Base-by-base conservation (phyloP, 2,113 vertebrate species). In the Parus major region DNA sequence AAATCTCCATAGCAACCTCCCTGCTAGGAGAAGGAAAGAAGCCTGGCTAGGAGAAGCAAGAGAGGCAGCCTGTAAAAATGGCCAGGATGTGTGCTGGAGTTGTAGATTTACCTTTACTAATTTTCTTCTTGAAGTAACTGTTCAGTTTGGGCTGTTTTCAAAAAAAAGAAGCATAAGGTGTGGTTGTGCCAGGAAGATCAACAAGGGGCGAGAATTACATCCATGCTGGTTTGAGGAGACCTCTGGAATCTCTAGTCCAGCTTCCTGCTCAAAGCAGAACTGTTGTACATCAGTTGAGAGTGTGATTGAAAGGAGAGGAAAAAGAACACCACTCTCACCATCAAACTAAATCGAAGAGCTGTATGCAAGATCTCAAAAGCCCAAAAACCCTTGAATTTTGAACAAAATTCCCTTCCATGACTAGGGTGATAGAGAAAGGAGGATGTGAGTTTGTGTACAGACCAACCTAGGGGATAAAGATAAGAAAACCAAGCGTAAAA, bases 1-100 rank as follows among this genome's bases (percentile, higher is more conserved):
- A 66, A 93, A 81, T 96, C 86, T 95, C 92, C 80, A 88, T 95
- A 92, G 86, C 90, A 96, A 96, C 92, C 44, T 69, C 28, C 13
- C 11, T 80, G 24, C 27, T 53, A 56, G 0, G 0, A 21, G 24
- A 16, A 93, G 20, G 56, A 72, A 87, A 75, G 68, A 69, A 86
- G 24, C n/a, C 11, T 42, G 79, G 8, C 36, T 73, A 35, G 20
- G 60, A 86, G 76, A 83, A 72, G 41, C 41, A 44, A 47, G 64
- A 75, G 14, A 66, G 36, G 25, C 41, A 91, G 53, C 15, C 36
- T 77, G 28, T 73, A 55, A 64, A 41, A 7, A 6, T 46, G 68
- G 28, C n/a, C 41, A 65, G 66, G 21, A 13, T 64, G 44, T 29
- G 36, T 85, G 44, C 35, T 69, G 15, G 36, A 49, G n/a, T 24